phyloP scores from a whole-genome alignment of 2,888 invertebrate genomes.

The Beris morrisii region DNA sequence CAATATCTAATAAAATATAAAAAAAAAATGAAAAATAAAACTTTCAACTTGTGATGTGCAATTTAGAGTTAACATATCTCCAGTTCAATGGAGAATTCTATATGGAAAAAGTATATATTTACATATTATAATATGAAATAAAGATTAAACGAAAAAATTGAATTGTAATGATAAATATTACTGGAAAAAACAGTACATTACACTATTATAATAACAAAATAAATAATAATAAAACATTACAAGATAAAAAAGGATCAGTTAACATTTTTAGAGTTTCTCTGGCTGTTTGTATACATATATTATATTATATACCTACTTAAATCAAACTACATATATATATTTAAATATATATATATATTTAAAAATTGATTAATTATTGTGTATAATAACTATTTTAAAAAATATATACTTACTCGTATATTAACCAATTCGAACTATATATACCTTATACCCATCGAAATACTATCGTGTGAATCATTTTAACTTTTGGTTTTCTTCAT shows the following conservation, averaged over 20 bases:
- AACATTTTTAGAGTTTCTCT: constrained; percentile 43
- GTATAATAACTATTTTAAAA: constrained; percentile 10
- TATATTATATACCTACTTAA: constrained; percentile 25
- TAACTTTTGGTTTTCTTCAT: no score
- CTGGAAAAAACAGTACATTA: constrained; percentile 16
- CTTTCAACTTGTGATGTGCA: constrained; percentile 57
- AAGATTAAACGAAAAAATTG: constrained; percentile 19
- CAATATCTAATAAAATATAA: constrained; percentile 21
- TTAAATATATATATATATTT: constrained; percentile 13
- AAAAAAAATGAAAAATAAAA: constrained; percentile 37
- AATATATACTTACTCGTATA: neutral
- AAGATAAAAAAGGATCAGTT: constrained; percentile 40
- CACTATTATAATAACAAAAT: constrained; percentile 7
- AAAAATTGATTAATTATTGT: constrained; percentile 9
- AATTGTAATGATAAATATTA: constrained; percentile 33
- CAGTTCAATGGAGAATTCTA: constrained; percentile 53
- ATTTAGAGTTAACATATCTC: constrained; percentile 57
- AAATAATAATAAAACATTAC: constrained; percentile 30
- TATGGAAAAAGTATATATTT: constrained; percentile 35
- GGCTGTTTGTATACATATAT: constrained; percentile 40
- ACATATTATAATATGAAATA: constrained; percentile 11
- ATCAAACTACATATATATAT: constrained; percentile 23
- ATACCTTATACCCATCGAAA: no score
- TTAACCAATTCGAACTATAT: no score
- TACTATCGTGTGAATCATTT: no score